Percentiles rank a stretch among this genome's conserved stretches.
Evolutionary conservation across 2,797 vertebrate species (phyloP).

Genomic region (Otus scops): DNA sequence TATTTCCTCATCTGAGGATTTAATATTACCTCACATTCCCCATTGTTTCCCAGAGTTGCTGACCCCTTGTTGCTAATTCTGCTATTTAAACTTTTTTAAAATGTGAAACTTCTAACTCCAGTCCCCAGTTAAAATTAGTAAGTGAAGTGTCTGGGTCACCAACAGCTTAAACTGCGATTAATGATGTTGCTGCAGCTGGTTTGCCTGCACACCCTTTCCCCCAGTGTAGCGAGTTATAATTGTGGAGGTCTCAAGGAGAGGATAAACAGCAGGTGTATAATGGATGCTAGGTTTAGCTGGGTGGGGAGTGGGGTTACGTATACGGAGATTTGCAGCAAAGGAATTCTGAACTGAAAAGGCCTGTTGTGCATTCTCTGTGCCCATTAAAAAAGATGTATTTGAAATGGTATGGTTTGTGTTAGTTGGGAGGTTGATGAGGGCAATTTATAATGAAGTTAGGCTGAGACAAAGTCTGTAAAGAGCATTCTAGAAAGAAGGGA

Average conservation of each 20-base stretch:
- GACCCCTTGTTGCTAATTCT: not conserved
- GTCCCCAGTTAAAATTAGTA: not conserved
- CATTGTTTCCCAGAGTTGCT: not conserved
- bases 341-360: not conserved
- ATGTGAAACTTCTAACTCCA: not conserved
- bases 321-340: not conserved
- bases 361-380: not conserved
- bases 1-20: not conserved
- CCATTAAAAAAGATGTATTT: not conserved
- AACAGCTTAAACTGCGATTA: not conserved
- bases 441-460: not conserved
- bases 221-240: not conserved
- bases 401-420: not conserved
- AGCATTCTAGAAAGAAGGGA: not conserved
- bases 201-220: not conserved
- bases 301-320: not conserved
- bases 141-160: not conserved
- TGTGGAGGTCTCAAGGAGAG: not conserved
- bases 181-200: not conserved
- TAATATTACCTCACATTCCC: not conserved
- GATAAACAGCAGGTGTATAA: not conserved
- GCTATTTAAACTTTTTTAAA: not conserved
- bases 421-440: not conserved
- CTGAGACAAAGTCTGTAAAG: not conserved
- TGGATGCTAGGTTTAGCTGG: not conserved